Base-by-base conservation (phyloP, 1,140 invertebrate genomes). In the Hycleus phaleratus region DNA sequence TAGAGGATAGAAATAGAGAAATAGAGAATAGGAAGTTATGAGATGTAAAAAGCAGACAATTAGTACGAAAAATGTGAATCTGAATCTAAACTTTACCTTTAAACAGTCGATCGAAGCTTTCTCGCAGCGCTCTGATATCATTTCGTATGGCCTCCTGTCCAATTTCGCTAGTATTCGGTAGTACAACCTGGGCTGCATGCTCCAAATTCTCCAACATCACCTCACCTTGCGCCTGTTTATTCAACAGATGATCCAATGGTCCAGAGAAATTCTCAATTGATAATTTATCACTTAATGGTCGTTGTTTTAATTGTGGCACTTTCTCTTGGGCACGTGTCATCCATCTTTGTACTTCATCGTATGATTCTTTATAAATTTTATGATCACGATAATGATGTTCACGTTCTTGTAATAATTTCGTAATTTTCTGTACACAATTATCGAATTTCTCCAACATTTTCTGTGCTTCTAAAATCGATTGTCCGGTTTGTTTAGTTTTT, bases 161-260 rank as follows among this genome's bases (percentile, higher is more conserved):
- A 58, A 84, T 79, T 9, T 78, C 74, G 46, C 87, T 93, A 1
- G 90, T 93, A 61, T 85, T 87, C 4, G 88, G 86, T 56, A 90
- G 77, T n/a, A 90, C 85, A 26, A 93, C 90, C 73, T 93, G 83
- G 8, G 90, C 90, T 26, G 86, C 87, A 65, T 92, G 89, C 61
- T 91, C 84, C 12, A 95, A 76, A 69, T 92, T 87, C 69, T 95
- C 91, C 9, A 95, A 80, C 40, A 95, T 76, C 0, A 94, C 72
- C 72, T 93, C 90, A 10, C 92, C 93, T 78, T 94, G 91, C 26
- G 91, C 88, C 76, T 93, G 88, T 68, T 94, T 93, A 62, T 93
- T 93, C 5, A 94, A 74, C 4, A 95, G 72, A 60, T 86, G 84
- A 69, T 95, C 90, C 9, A 96, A 79, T 46, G 92, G 91, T 18